Percentiles rank a stretch among this genome's conserved stretches.
These are phyloP conservation scores for Brachirus orientalis DNA, from an alignment of 2,113 vertebrate species.

Conservation along the genomic window DNA sequence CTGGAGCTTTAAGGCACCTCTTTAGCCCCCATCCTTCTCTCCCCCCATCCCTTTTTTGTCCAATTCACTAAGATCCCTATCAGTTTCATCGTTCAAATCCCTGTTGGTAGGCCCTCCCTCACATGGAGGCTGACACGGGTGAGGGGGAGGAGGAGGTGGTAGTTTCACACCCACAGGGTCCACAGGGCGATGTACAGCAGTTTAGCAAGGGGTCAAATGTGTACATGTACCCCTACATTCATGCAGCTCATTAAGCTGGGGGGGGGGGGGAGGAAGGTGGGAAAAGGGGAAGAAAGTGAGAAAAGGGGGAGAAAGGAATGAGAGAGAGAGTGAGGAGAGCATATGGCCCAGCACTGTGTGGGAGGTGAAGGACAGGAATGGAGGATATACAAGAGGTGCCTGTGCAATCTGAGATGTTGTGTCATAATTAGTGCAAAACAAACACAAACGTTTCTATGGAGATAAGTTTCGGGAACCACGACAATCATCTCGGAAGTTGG, in stretches of 20 bases:
- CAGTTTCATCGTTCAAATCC: constrained; percentile 37
- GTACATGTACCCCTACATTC: constrained; percentile 59
- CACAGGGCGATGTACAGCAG: constrained; percentile 53
- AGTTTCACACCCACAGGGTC: constrained; percentile 55
- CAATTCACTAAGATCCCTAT: constrained; percentile 40
- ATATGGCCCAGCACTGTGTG: constrained; percentile 78
- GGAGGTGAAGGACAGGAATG: constrained; percentile 67
- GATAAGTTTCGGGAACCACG: constrained; percentile 6
- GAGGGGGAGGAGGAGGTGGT: constrained; percentile 19
- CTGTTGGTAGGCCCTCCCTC: constrained; percentile 27
- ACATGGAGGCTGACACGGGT: constrained; percentile 19
- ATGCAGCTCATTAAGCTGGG: constrained; percentile 72
- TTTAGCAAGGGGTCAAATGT: constrained; percentile 75
- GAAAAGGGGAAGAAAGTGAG: not conserved
- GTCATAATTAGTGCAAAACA: constrained; percentile 62
- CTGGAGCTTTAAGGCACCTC: constrained; percentile 28
- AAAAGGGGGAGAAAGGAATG: constrained; percentile 30
- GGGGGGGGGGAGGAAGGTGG: constrained; percentile 20
- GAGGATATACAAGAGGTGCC: constrained; percentile 37
- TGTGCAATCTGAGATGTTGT: constrained; percentile 33
- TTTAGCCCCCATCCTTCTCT: constrained; percentile 13
- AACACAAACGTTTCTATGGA: constrained; percentile 36
- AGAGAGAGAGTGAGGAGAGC: constrained; percentile 54
- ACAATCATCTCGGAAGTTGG: constrained; percentile 46
- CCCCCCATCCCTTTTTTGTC: constrained; percentile 25